Conservation (phyloP, 2,113 vertebrate genomes). For the Pelmatolapia mariae region DNA sequence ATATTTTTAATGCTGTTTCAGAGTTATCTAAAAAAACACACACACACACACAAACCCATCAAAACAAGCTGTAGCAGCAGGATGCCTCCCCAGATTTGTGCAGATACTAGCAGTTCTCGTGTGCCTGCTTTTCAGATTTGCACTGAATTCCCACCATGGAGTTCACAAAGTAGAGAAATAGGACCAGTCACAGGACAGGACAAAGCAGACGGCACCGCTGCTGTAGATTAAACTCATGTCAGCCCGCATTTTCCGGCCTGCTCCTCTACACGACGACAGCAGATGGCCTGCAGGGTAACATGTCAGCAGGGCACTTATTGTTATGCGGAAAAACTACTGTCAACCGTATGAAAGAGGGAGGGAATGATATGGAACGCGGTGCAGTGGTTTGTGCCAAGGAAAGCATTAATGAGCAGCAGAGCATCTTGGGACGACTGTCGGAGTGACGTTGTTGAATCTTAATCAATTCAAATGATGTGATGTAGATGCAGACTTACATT, state of each 20-base stretch:
- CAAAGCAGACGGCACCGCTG: not conserved
- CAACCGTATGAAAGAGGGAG: slow-evolving; percentile 3
- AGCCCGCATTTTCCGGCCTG: not conserved
- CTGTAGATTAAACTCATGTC: slow-evolving; percentile 24
- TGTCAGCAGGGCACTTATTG: slow-evolving; percentile 44
- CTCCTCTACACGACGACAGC: slow-evolving; percentile 20
- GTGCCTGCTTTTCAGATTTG: not conserved
- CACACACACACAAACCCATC: not conserved
- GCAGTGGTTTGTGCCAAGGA: not conserved
- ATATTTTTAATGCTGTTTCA: not conserved
- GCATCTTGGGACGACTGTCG: not conserved
- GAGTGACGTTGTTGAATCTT: not conserved
- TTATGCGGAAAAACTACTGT: slow-evolving; percentile 23
- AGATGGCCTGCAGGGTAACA: slow-evolving; percentile 41
- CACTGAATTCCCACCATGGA: not conserved
- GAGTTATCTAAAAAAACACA: not conserved
- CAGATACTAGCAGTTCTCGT: not conserved
- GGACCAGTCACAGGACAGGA: not conserved
- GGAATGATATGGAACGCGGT: not conserved
- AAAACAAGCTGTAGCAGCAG: not conserved
- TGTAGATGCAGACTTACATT: not conserved
- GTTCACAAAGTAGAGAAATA: not conserved
- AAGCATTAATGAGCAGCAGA: not conserved
- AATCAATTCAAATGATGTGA: slow-evolving; percentile 1
- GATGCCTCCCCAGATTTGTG: not conserved